Conservation (phyloP, 2,113 vertebrate genomes). For the Gnathonemus echidnorhynchus region DNA sequence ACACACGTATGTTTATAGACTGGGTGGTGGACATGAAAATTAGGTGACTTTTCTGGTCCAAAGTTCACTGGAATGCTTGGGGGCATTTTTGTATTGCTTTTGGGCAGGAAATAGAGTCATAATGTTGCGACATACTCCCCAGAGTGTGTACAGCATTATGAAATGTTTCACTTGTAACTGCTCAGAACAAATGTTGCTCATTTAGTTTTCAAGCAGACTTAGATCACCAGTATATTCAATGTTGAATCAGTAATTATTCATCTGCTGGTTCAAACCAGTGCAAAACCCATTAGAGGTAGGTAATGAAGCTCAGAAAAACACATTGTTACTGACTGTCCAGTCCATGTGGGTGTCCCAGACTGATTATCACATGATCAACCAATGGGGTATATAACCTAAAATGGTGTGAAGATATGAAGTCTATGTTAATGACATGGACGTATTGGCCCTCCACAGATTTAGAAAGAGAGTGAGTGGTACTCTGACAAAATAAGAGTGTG, state of each 20-base stretch:
- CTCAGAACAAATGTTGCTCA: neutral
- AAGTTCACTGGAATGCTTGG: neutral
- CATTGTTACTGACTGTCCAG: neutral
- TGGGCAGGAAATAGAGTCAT: neutral
- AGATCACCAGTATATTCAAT: neutral
- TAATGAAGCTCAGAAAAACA: neutral
- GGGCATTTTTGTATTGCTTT: neutral
- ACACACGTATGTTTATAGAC: neutral
- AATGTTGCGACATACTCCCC: neutral
- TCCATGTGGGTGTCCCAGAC: neutral
- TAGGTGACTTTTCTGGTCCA: constrained; percentile 4
- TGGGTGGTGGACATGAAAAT: neutral
- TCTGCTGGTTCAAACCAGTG: neutral
- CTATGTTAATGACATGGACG: neutral
- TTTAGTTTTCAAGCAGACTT: neutral
- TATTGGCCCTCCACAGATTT: neutral
- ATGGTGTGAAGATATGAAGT: neutral
- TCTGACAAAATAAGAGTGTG: neutral
- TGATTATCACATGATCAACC: neutral
- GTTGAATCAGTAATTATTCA: neutral
- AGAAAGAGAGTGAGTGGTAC: neutral
- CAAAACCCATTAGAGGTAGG: neutral
- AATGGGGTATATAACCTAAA: neutral
- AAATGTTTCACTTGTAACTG: neutral
- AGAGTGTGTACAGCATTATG: neutral